phyloP scores from a whole-genome alignment of 2,888 invertebrate genomes.

The Mantis religiosa region DNA sequence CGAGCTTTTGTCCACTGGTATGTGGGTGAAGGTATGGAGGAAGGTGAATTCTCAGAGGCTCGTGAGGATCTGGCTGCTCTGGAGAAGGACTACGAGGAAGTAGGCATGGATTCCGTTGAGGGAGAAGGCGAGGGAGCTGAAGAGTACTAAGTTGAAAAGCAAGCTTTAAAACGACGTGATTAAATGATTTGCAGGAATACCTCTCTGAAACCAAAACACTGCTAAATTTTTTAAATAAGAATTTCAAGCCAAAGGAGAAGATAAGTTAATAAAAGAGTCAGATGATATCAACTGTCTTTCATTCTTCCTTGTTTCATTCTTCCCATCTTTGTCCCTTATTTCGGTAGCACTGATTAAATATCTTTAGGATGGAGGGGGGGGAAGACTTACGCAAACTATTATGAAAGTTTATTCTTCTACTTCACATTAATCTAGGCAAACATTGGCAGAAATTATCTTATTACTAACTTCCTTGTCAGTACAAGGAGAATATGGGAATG shows the following conservation, averaged over 20 bases:
- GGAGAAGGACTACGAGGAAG: constrained; percentile 72
- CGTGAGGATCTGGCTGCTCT: constrained; percentile 71
- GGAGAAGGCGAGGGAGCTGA: constrained; percentile 50
- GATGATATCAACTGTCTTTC: too few species aligned
- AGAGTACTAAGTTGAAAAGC: constrained; percentile 35
- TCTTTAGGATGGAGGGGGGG: too few species aligned
- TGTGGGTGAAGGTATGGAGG: constrained; percentile 82
- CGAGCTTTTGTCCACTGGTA: constrained; percentile 96
- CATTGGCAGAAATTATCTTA: too few species aligned
- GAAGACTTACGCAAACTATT: too few species aligned
- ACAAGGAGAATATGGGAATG: too few species aligned
- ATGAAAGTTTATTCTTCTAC: too few species aligned
- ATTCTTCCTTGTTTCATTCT: too few species aligned
- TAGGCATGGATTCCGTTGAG: constrained; percentile 59
- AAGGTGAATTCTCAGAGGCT: constrained; percentile 78
- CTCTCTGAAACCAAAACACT: background rate
- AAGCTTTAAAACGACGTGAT: background rate
- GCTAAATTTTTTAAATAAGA: background rate
- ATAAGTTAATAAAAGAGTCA: background rate
- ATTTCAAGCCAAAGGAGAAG: background rate
- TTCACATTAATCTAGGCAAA: too few species aligned
- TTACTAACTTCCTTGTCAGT: too few species aligned
- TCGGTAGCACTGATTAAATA: too few species aligned
- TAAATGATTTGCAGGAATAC: background rate
- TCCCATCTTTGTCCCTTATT: too few species aligned